Conservation (phyloP, 2,797 vertebrate species). For the Poecilia gillii region DNA sequence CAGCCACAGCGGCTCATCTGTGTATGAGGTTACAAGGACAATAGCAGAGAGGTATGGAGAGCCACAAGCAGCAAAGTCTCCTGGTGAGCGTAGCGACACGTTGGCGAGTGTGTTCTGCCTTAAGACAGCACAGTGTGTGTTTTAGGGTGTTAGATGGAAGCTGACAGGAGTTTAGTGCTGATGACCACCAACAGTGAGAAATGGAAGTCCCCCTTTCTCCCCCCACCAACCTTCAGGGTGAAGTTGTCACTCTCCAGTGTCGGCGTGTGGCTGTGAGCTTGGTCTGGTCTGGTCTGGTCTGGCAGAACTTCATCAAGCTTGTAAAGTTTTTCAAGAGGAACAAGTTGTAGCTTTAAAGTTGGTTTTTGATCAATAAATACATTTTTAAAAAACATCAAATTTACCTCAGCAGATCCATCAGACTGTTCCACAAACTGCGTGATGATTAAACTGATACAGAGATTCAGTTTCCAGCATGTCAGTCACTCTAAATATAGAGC, state of each 20-base stretch:
- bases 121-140: slow-evolving; percentile 43
- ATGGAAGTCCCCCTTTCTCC: slow-evolving; percentile 27
- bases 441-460: background rate
- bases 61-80: slow-evolving; percentile 53
- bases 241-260: slow-evolving; percentile 46
- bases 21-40: slow-evolving; percentile 47
- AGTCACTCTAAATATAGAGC: background rate
- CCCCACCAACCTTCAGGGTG: slow-evolving; percentile 53
- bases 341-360: background rate
- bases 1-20: slow-evolving; percentile 45
- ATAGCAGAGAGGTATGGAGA: slow-evolving; percentile 42
- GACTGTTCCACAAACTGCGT: background rate
- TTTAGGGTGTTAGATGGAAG: slow-evolving; percentile 60
- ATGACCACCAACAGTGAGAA: slow-evolving; percentile 61
- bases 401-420: background rate
- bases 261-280: slow-evolving; percentile 23
- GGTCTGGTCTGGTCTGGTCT: slow-evolving; percentile 20
- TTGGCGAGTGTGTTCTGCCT: slow-evolving; percentile 48
- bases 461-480: background rate
- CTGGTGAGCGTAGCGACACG: slow-evolving; percentile 60
- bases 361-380: background rate
- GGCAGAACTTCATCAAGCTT: slow-evolving; percentile 26
- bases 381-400: background rate
- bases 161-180: slow-evolving; percentile 79
- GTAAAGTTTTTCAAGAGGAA: background rate